Evolutionary conservation across 2,113 vertebrate species (phyloP).

Genomic region (Rhizomys pruinosus): DNA sequence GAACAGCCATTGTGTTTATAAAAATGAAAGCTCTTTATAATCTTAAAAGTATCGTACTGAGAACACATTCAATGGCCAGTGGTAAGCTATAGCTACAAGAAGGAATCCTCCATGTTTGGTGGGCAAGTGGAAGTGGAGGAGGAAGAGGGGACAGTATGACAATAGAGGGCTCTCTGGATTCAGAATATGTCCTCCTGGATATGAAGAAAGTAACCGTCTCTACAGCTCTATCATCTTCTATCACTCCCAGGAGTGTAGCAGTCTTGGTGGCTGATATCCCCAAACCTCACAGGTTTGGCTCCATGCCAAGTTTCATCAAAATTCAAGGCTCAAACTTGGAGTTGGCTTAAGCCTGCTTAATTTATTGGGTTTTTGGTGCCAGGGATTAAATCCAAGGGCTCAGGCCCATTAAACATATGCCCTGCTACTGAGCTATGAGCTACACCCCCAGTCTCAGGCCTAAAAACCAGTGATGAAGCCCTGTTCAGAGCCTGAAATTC

Average conservation of each 20-base stretch:
- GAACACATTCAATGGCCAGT: background rate
- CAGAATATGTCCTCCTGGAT: background rate
- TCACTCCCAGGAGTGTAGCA: background rate
- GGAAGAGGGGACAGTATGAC: background rate
- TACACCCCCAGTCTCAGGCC: background rate
- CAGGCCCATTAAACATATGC: background rate
- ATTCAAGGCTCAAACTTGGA: slow-evolving; percentile 9
- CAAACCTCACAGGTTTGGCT: background rate
- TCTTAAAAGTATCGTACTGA: background rate
- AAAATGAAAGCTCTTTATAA: slow-evolving; percentile 36
- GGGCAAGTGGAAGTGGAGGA: background rate
- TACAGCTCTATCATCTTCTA: background rate
- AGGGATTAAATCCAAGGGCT: background rate
- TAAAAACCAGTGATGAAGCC: slow-evolving; percentile 3
- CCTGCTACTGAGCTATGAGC: background rate
- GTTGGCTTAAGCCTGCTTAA: background rate
- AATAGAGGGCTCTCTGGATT: background rate
- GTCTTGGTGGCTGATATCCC: background rate
- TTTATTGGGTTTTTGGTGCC: background rate
- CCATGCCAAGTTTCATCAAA: background rate
- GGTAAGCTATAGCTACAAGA: background rate
- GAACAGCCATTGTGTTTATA: background rate
- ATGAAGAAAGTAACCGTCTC: background rate
- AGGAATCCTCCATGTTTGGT: background rate
- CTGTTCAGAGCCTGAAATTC: background rate